Evolutionary conservation across 2,888 invertebrate species (phyloP).

Genomic region (Podabrus alpinus): DNA sequence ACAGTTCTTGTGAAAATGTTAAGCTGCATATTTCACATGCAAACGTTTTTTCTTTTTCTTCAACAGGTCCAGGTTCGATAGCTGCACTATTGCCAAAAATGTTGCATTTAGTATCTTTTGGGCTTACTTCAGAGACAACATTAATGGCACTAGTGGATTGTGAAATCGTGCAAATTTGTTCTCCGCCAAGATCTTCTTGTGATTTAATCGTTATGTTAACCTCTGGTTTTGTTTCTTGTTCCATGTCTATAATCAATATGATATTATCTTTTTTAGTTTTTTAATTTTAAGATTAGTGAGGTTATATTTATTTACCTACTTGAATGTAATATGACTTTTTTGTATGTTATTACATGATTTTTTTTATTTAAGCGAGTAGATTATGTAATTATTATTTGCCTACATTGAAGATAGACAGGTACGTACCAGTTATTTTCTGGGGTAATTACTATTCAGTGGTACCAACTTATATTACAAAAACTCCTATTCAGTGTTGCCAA

Average conservation of each 20-base stretch:
- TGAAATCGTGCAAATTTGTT: background rate
- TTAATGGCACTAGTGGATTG: background rate
- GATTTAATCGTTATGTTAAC: background rate
- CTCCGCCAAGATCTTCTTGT: background rate
- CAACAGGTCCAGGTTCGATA: background rate
- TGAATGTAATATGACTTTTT: background rate
- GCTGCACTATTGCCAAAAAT: background rate
- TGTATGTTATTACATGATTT: background rate
- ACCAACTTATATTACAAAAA: background rate
- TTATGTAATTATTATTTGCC: background rate
- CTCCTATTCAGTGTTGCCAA: too few species aligned
- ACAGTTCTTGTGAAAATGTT: background rate
- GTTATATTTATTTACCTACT: background rate
- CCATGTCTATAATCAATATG: background rate
- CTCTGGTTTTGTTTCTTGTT: background rate
- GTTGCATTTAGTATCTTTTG: background rate
- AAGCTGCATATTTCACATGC: background rate
- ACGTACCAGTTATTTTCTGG: background rate
- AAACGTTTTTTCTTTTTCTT: background rate
- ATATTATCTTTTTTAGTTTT: background rate
- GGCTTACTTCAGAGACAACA: background rate
- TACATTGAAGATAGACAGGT: too few species aligned
- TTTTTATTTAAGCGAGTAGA: too few species aligned
- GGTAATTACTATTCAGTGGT: background rate
- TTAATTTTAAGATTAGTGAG: background rate